Base-by-base conservation (phyloP, 1,140 invertebrate species). In the Marisa cornuarietis region DNA sequence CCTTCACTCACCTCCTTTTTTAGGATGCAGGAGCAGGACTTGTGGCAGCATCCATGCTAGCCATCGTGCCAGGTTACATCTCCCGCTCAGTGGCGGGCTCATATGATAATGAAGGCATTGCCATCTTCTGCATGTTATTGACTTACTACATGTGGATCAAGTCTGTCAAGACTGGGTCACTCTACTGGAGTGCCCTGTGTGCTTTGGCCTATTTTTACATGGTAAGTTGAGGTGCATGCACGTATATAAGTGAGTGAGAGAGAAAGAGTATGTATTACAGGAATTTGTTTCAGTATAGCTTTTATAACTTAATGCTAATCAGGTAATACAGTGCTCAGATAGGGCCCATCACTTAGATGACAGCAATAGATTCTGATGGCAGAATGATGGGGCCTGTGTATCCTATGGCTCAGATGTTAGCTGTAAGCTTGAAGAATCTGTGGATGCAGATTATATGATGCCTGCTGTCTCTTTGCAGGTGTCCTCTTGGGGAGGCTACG, bases 71-170 rank as follows among this genome's bases (percentile, higher is more conserved):
- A 58, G 98, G 97, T 24, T 99, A 99, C 90, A 99, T 99, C 87
- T 98, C 96, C 65, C 86, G 98, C 84, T 99, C 97, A 5, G 98
- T 99, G 11, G 98, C 98, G 76, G 98, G 98, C 61, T 98, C 97
- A 66, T 99, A 99, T 90, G 98, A 99, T 91, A 99, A 99, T 91
- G 98, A 99, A 93, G 98, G 97, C 78, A 99, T 99, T 90, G 98
- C 98, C 52, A 99, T 99, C 87, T 99, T 99, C 92, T 99, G 97
- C 90, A 99, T 99, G 97, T 91, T 99, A 73, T 93, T 99, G 65
- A 99, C 98, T 0, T 99, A 99, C 91, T 98, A 97, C 88, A 94
- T 97, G 90, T 99, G 98, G 98, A 98, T 99, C 76, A 99, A 99
- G 92, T 94, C 97, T 24, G 96, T 99, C 0, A 99, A 99, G 92